phyloP scores from a whole-genome alignment of 2,797 vertebrate genomes.

The Antrozous pallidus region DNA sequence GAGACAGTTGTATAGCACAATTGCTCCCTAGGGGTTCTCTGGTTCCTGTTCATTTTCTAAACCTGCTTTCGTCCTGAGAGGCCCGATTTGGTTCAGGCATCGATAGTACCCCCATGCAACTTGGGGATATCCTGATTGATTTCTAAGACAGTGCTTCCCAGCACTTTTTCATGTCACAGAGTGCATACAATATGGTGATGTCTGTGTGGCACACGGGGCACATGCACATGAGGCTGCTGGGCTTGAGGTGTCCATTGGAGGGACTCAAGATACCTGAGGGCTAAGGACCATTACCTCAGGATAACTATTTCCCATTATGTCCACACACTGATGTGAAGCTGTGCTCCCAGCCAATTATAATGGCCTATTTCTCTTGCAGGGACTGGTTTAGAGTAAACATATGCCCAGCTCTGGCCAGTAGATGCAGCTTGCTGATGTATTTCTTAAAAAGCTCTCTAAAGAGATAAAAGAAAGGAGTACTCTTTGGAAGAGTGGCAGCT shows the following conservation, averaged over 20 bases:
- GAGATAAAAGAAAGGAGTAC: background rate
- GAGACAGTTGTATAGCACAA: background rate
- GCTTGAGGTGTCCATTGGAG: background rate
- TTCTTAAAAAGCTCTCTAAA: conserved; percentile 2
- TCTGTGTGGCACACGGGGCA: background rate
- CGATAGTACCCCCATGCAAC: background rate
- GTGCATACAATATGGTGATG: background rate
- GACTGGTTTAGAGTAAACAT: background rate
- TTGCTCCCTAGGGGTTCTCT: background rate
- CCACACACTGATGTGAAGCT: background rate
- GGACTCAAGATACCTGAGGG: background rate
- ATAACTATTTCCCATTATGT: background rate
- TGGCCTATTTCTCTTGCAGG: background rate
- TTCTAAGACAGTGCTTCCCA: background rate
- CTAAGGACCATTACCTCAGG: background rate
- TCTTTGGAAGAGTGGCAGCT: background rate
- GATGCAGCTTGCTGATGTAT: background rate
- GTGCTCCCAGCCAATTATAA: background rate
- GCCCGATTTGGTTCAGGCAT: background rate
- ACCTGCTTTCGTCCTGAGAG: background rate
- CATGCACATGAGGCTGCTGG: background rate
- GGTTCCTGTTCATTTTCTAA: background rate
- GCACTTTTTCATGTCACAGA: background rate
- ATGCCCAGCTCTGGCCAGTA: background rate
- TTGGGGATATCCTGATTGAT: background rate